phyloP scores from a whole-genome alignment of 2,888 invertebrate genomes.

The Dascillus cervinus region DNA sequence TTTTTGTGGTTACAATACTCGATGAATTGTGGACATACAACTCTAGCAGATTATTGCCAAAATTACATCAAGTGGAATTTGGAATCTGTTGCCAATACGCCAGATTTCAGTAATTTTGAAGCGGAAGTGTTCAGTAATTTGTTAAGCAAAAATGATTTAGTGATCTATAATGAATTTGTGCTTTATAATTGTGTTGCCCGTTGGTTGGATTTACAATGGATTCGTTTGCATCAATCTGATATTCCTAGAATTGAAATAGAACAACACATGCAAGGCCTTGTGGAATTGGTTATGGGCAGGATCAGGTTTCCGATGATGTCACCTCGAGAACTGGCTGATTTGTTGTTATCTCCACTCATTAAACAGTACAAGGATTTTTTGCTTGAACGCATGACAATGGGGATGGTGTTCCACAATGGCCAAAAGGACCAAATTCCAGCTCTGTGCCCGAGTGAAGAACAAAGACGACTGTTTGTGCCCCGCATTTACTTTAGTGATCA shows the following conservation, averaged over 20 bases:
- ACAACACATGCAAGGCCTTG: constrained; percentile 57
- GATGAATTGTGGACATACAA: constrained; percentile 69
- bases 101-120: constrained; percentile 77
- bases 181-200: constrained; percentile 70
- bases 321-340: constrained; percentile 74
- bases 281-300: constrained; percentile 67
- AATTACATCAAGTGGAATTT: constrained; percentile 89
- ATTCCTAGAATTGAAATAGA: constrained; percentile 47
- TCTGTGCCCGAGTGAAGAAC: constrained; percentile 49
- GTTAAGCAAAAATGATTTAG: constrained; percentile 78
- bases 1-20: constrained; percentile 91
- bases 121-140: constrained; percentile 68
- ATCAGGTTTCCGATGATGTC: constrained; percentile 93
- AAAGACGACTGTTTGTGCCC: constrained; percentile 67
- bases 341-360: constrained; percentile 70
- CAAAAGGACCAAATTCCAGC: constrained; percentile 59
- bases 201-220: constrained; percentile 71
- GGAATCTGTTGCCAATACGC: constrained; percentile 69
- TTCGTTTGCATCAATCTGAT: constrained; percentile 46
- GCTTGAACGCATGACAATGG: constrained; percentile 79
- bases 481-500: constrained; percentile 85
- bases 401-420: constrained; percentile 83
- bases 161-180: constrained; percentile 82
- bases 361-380: constrained; percentile 80
- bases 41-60: constrained; percentile 66